Conservation (phyloP, 2,888 invertebrate genomes). For the Ophion obscuratus region DNA sequence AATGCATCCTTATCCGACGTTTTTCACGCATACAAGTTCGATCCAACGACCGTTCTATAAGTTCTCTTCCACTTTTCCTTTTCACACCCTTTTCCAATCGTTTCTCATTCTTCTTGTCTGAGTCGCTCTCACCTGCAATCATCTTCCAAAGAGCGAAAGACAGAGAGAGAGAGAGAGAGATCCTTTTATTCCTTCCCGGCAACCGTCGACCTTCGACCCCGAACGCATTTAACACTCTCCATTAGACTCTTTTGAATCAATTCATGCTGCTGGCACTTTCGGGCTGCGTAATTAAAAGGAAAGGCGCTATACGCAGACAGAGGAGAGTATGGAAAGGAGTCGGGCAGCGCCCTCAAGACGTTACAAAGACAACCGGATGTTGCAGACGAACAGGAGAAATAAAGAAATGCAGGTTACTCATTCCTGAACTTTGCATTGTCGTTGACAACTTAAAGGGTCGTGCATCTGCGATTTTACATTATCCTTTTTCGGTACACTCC, state of each 20-base stretch:
- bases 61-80: not conserved
- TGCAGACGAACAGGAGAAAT: slow-evolving; percentile 28
- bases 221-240: slow-evolving; percentile 65
- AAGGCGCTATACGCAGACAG: slow-evolving; percentile 48
- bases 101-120: slow-evolving; percentile 23
- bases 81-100: slow-evolving; percentile 22
- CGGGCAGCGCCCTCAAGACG: slow-evolving; percentile 25
- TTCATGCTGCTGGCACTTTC: slow-evolving; percentile 69
- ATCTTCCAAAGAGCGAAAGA: not conserved
- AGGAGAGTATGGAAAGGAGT: slow-evolving; percentile 61
- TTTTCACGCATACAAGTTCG: not conserved
- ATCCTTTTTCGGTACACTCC: too few relatives aligned
- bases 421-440: slow-evolving; percentile 22
- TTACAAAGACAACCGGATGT: not conserved
- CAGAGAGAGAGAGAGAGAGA: slow-evolving; percentile 22
- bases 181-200: slow-evolving; percentile 58
- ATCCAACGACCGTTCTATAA: slow-evolving; percentile 4
- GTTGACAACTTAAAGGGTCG: slow-evolving; percentile 30
- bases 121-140: slow-evolving; percentile 1
- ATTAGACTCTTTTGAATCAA: slow-evolving; percentile 73
- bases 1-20: too few relatives aligned
- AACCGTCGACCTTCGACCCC: slow-evolving; percentile 61
- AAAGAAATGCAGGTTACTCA: slow-evolving; percentile 20
- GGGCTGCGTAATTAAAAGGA: slow-evolving; percentile 72
- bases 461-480: slow-evolving; percentile 3